A percentile compares a stretch with the other conserved stretches of the same genome.
Evolutionary conservation across 2,113 vertebrate species (phyloP).

Genomic region (Sigmodon hispidus): DNA sequence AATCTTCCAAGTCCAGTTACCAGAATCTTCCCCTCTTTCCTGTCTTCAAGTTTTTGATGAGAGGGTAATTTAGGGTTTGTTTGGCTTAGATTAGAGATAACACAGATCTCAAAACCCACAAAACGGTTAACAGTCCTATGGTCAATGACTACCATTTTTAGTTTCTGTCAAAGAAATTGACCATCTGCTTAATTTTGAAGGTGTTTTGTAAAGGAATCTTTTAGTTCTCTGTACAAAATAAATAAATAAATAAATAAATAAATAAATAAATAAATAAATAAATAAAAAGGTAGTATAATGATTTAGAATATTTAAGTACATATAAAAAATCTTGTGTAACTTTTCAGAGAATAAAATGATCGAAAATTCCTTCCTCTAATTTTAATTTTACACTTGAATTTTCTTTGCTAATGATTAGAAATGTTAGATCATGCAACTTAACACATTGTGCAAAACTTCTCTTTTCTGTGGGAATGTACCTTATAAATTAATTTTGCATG

Average conservation of each 20-base stretch:
- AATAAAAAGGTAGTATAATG: neutral
- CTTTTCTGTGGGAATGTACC: neutral
- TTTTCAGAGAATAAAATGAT: neutral
- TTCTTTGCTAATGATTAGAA: neutral
- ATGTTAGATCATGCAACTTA: neutral
- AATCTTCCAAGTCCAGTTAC: constrained; percentile 21
- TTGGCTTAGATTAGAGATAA: constrained; percentile 27
- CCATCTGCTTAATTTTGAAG: neutral
- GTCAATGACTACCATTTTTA: constrained; percentile 2
- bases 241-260: neutral
- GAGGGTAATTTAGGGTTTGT: constrained; percentile 4
- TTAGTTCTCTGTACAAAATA: neutral
- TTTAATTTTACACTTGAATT: neutral
- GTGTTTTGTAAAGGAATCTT: neutral
- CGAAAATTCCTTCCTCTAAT: neutral
- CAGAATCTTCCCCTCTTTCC: constrained; percentile 7
- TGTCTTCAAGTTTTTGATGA: constrained; percentile 27
- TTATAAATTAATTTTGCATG: constrained; percentile 47
- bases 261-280: neutral
- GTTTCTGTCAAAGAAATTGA: neutral
- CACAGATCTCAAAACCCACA: constrained; percentile 26
- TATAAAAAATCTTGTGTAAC: neutral
- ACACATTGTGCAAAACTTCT: neutral
- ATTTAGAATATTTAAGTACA: constrained; percentile 29
- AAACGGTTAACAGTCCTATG: neutral